Percentiles rank a stretch among this genome's conserved stretches.
These are phyloP conservation scores for Gobio occitaniae DNA, from an alignment of 2,797 vertebrate genomes.

Conservation along the genomic window DNA sequence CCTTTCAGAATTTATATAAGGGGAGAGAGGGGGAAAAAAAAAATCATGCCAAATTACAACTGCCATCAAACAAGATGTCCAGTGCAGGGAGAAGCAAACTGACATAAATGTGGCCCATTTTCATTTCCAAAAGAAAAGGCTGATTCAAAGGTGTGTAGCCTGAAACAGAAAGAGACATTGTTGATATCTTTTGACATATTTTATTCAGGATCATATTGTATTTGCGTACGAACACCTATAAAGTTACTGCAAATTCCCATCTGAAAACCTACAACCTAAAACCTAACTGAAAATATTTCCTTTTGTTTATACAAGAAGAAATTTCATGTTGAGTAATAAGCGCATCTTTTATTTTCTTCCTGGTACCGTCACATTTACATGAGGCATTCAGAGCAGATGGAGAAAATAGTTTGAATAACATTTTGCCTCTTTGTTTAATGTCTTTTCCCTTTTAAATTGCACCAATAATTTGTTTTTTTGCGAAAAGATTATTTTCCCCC, in stretches of 20 bases:
- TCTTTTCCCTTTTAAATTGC: slow-evolving; percentile 51
- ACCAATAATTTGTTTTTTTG: slow-evolving; percentile 79
- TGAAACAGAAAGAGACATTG: background rate
- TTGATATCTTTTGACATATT: background rate
- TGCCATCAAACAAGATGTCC: slow-evolving; percentile 56
- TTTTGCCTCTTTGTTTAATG: slow-evolving; percentile 25
- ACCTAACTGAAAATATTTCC: background rate
- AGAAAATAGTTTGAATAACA: slow-evolving; percentile 39
- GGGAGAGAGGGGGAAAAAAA: slow-evolving; percentile 9
- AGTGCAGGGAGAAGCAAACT: slow-evolving; percentile 35
- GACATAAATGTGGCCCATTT: slow-evolving; percentile 22
- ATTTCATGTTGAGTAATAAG: background rate
- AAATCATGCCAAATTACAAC: slow-evolving; percentile 50
- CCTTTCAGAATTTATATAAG: slow-evolving; percentile 56
- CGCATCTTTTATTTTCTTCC: slow-evolving; percentile 23
- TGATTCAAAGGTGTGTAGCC: background rate
- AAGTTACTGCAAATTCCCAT: background rate
- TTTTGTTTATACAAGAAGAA: background rate
- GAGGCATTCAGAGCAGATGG: slow-evolving; percentile 70
- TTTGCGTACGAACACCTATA: background rate
- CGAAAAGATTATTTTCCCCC: slow-evolving; percentile 79
- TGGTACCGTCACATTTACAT: slow-evolving; percentile 70
- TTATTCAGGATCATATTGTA: background rate
- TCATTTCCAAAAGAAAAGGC: slow-evolving; percentile 30
- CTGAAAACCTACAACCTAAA: background rate